Base-by-base conservation (phyloP, 1,140 invertebrate species). In the Akabosia matsudoensis region DNA sequence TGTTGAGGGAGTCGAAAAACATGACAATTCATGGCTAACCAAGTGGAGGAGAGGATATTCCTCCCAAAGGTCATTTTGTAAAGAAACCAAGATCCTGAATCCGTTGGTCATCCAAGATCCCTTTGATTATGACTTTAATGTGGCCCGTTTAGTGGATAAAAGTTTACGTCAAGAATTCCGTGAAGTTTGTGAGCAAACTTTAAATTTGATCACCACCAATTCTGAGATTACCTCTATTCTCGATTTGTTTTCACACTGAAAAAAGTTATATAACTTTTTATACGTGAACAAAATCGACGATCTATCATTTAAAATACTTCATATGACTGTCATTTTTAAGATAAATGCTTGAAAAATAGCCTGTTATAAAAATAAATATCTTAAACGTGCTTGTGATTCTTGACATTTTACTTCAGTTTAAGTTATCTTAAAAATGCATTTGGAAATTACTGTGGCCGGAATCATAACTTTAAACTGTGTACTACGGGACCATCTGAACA, bases 81-180 rank as follows among this genome's bases (percentile, higher is more conserved):
- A 33, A 71, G 83, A 70, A 70, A 33, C 16, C 18, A 16, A 18
- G 34, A 13, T 33, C 4, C 3, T 54, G 1, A 79, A 80, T 1
- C 33, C 79, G 16, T 76, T 78, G 16, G n/a, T 37, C 22, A 26
- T 78, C 14, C 77, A 78, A 70, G 77, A 78, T 75, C 77, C 77
- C 0, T 78, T 78, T 30, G 2, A 37, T 7, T 26, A 75, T 4
- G 52, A 28, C n/a, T 78, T 78, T 31, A 78, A 78, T 52, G 70
- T 78, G 3, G 77, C 72, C 10, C 26, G 76, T n/a, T 45, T 74
- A 14, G 56, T 64, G n/a, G 56, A 64, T 64, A 22, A 22, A 10
- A 22, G 28, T 7, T 7, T 13, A 4, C n/a, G 7, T 4, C 7
- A 64, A 22, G n/a, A 22, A 28, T 64, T 64, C n/a, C 13, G 7